Evolutionary conservation across 2,113 vertebrate genomes (phyloP).

Genomic region (Lepidothrix coronata): DNA sequence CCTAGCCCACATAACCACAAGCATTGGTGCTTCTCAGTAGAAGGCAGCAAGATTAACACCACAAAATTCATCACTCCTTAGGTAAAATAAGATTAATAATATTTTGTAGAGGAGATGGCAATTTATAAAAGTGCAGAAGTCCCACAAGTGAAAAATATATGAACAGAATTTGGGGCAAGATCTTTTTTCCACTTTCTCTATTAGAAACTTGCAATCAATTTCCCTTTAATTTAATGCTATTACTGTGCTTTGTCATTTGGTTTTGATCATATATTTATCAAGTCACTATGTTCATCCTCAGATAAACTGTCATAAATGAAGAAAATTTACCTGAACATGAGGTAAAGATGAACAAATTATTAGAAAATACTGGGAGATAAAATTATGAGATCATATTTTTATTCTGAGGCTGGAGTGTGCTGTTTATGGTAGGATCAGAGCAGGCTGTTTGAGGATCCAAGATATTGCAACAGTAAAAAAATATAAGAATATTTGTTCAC

Average conservation of each 20-base stretch:
- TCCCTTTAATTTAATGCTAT: background rate
- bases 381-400: background rate
- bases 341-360: background rate
- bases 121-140: background rate
- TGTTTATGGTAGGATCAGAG: background rate
- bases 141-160: background rate
- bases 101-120: background rate
- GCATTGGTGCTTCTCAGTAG: background rate
- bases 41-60: background rate
- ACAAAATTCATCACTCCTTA: background rate
- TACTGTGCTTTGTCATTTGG: background rate
- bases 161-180: background rate
- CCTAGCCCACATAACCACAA: background rate
- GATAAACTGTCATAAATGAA: background rate
- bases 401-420: background rate
- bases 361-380: background rate
- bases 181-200: background rate
- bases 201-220: background rate
- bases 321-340: background rate
- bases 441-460: background rate
- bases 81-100: background rate
- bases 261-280: slow-evolving; percentile 6
- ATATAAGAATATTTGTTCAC: background rate
- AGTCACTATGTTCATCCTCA: background rate
- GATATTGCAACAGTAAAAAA: background rate